These are phyloP conservation scores for Crocidura indochinensis DNA, from an alignment of 2,797 vertebrate genomes.

Conservation along the genomic window DNA sequence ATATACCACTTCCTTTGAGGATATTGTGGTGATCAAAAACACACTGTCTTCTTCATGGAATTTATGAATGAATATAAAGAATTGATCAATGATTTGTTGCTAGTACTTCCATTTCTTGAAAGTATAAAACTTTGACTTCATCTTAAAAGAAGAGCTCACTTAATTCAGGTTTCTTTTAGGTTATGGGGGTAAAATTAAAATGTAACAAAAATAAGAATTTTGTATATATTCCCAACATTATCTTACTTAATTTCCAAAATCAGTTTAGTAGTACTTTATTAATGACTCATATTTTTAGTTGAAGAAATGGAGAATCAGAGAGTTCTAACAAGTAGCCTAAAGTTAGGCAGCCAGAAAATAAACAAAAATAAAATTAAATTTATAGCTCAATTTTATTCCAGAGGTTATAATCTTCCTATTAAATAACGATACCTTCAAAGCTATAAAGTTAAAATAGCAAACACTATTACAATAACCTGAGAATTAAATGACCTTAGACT, in stretches of 20 bases:
- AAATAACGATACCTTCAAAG: neutral
- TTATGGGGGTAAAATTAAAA: slow-evolving; percentile 16
- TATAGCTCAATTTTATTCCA: slow-evolving; percentile 14
- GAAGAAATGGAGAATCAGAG: slow-evolving; percentile 15
- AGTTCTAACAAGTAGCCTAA: slow-evolving; percentile 30
- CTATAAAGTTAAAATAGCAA: slow-evolving; percentile 36
- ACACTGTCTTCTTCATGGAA: neutral
- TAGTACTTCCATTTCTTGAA: slow-evolving; percentile 16
- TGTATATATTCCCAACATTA: neutral
- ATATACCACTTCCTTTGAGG: neutral
- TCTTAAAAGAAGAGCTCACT: slow-evolving; percentile 37
- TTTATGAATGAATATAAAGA: neutral
- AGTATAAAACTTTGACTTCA: neutral
- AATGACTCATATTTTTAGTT: slow-evolving; percentile 6
- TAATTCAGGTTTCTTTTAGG: slow-evolving; percentile 34
- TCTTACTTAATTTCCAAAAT: slow-evolving; percentile 34
- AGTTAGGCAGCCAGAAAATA: neutral
- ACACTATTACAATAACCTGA: slow-evolving; percentile 7
- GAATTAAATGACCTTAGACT: slow-evolving; percentile 22
- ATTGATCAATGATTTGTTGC: neutral
- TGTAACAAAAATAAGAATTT: too few relatives aligned
- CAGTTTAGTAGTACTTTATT: neutral
- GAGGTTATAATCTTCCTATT: neutral
- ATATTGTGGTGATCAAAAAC: slow-evolving; percentile 51
- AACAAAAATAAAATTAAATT: slow-evolving; percentile 18